Evolutionary conservation across 2,797 vertebrate species (phyloP).

Genomic region (Leuciscus waleckii): DNA sequence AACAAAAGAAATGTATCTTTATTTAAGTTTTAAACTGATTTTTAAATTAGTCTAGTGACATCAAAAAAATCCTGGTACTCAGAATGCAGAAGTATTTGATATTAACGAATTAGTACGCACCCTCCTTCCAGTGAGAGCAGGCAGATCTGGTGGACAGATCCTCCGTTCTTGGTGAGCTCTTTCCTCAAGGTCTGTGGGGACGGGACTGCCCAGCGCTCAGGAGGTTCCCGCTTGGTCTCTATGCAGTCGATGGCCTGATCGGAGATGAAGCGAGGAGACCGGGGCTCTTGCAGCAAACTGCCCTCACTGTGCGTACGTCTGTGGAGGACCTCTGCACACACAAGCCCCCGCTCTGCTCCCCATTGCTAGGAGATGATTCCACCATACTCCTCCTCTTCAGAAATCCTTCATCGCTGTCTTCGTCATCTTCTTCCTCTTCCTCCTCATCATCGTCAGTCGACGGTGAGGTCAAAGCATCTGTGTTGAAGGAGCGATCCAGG

Average conservation of each 20-base stretch:
- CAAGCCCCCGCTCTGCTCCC: constrained; percentile 66
- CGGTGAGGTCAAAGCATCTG: constrained; percentile 45
- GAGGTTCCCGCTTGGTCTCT: constrained; percentile 62
- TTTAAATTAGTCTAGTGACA: not conserved
- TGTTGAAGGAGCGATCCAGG: constrained; percentile 78
- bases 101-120: constrained; percentile 67
- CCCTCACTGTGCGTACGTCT: constrained; percentile 91
- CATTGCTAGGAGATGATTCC: constrained; percentile 62
- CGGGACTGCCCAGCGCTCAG: constrained; percentile 75
- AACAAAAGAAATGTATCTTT: too few species aligned
- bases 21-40: not conserved
- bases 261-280: constrained; percentile 85
- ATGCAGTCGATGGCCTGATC: constrained; percentile 88
- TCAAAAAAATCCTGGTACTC: not conserved
- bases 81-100: not conserved
- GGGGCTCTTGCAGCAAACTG: constrained; percentile 85
- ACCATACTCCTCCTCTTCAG: constrained; percentile 84
- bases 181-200: constrained; percentile 86
- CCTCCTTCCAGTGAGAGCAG: constrained; percentile 86
- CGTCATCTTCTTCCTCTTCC: constrained; percentile 74
- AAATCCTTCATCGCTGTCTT: constrained; percentile 71
- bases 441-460: constrained; percentile 70
- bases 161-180: constrained; percentile 83
- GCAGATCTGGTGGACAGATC: constrained; percentile 86
- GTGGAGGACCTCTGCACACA: constrained; percentile 80